phyloP scores from a whole-genome alignment of 2,113 vertebrate species.

The Saimiri boliviensis region DNA sequence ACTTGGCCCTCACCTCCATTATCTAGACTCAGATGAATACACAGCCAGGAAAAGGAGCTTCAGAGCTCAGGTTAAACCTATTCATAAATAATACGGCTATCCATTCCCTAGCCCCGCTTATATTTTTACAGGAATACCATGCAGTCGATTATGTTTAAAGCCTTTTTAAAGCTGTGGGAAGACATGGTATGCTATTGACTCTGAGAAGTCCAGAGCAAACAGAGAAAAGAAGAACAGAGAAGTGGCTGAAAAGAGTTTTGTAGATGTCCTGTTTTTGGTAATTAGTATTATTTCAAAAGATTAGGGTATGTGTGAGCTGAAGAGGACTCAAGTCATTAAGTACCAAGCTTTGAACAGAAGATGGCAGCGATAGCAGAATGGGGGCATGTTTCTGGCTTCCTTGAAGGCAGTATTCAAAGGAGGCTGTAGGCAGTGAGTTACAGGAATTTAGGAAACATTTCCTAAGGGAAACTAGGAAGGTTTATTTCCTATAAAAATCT shows the following conservation, averaged over 20 bases:
- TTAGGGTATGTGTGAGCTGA: not conserved
- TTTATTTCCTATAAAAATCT: not conserved
- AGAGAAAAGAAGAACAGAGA: not conserved
- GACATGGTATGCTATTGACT: not conserved
- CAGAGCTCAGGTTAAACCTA: slow-evolving; percentile 10
- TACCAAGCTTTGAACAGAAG: not conserved
- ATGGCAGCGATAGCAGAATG: not conserved
- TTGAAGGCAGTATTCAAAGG: not conserved
- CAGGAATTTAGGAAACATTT: not conserved
- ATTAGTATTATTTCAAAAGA: not conserved
- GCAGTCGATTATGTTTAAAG: slow-evolving; percentile 21
- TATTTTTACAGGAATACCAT: slow-evolving; percentile 43
- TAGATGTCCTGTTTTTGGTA: not conserved
- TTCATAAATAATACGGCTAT: slow-evolving; percentile 19
- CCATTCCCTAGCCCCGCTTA: not conserved
- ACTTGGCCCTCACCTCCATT: not conserved
- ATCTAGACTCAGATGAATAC: slow-evolving; percentile 15
- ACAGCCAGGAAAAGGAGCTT: slow-evolving; percentile 13
- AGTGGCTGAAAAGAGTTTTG: not conserved
- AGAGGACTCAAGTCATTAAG: not conserved
- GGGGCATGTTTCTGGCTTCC: not conserved
- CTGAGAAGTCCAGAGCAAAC: not conserved
- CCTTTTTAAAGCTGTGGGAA: slow-evolving; percentile 39
- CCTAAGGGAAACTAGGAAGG: slow-evolving; percentile 10
- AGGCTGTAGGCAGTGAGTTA: not conserved